Percentiles rank a stretch among this genome's conserved stretches.
These are phyloP conservation scores for Mastigias papua DNA, from an alignment of 30 jellyfish, hydroid and myxozoan genomes.

Conservation along the genomic window DNA sequence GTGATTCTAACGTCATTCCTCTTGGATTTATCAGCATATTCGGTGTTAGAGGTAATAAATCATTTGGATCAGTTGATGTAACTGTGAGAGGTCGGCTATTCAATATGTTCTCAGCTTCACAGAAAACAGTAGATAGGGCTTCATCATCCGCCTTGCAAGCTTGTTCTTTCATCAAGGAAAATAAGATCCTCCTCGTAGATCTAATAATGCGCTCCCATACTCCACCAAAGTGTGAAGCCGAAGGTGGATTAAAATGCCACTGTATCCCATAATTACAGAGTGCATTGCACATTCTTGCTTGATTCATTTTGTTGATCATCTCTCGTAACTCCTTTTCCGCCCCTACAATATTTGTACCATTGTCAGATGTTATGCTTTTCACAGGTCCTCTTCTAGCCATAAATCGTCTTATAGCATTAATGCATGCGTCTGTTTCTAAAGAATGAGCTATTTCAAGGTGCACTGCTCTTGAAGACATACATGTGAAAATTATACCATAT, in stretches of 20 bases:
- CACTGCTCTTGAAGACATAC: slow-evolving; percentile 60
- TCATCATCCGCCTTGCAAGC: slow-evolving; percentile 24
- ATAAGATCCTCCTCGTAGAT: slow-evolving; percentile 38
- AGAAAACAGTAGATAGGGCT: slow-evolving; percentile 33
- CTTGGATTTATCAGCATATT: slow-evolving; percentile 11
- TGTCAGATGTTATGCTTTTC: slow-evolving; percentile 43
- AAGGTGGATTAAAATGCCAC: slow-evolving; percentile 70
- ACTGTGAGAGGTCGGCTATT: slow-evolving; percentile 43
- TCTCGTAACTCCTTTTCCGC: slow-evolving; percentile 43
- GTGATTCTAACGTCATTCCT: slow-evolving; percentile 17
- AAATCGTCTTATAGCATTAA: slow-evolving; percentile 27
- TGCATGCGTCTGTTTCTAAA: slow-evolving; percentile 28
- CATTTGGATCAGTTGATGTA: slow-evolving; percentile 32
- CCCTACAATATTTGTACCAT: slow-evolving; percentile 63
- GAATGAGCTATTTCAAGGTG: slow-evolving; percentile 43
- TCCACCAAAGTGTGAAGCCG: slow-evolving; percentile 66
- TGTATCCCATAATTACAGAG: background rate
- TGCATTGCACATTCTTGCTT: background rate
- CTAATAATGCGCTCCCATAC: slow-evolving; percentile 71
- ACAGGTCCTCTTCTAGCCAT: slow-evolving; percentile 60
- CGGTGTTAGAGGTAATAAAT: slow-evolving; percentile 35
- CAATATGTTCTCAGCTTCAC: slow-evolving; percentile 50
- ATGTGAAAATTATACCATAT: slow-evolving; percentile 65
- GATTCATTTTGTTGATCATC: slow-evolving; percentile 14
- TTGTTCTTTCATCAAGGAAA: slow-evolving; percentile 27